Conservation (phyloP, 2,888 invertebrate species). For the Amaurobius ferox region DNA sequence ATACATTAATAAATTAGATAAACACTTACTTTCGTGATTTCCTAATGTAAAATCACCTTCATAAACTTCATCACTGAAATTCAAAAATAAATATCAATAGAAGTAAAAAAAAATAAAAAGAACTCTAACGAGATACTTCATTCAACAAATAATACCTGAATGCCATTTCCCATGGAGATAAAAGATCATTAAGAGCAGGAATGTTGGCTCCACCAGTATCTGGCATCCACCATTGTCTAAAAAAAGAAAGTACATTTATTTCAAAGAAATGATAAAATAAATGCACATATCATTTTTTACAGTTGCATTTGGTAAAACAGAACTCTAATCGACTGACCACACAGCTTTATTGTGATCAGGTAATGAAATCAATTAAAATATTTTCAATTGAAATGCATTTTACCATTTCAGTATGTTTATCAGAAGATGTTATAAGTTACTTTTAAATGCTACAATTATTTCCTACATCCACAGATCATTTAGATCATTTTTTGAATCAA, state of each 20-base stretch:
- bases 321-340: too few species aligned
- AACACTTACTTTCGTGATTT: constrained; percentile 83
- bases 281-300: too few species aligned
- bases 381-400: too few species aligned
- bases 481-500: too few species aligned
- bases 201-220: constrained; percentile 93
- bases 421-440: too few species aligned
- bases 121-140: not conserved
- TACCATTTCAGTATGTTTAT: too few species aligned
- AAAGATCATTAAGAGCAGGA: constrained; percentile 93
- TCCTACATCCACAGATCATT: too few species aligned
- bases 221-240: constrained; percentile 88
- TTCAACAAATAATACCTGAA: constrained; percentile 85
- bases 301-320: too few species aligned
- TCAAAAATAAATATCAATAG: constrained; percentile 38
- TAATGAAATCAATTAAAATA: too few species aligned
- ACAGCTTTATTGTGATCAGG: too few species aligned
- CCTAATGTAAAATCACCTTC: constrained; percentile 92
- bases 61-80: constrained; percentile 78
- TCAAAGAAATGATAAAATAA: too few species aligned
- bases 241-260: not conserved
- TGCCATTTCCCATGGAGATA: constrained; percentile 89
- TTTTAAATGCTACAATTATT: too few species aligned
- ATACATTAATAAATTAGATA: constrained; percentile 81
- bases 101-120: not conserved